Conservation (phyloP, 2,888 invertebrate genomes). For the Spatulosminthurus flaviceps region DNA sequence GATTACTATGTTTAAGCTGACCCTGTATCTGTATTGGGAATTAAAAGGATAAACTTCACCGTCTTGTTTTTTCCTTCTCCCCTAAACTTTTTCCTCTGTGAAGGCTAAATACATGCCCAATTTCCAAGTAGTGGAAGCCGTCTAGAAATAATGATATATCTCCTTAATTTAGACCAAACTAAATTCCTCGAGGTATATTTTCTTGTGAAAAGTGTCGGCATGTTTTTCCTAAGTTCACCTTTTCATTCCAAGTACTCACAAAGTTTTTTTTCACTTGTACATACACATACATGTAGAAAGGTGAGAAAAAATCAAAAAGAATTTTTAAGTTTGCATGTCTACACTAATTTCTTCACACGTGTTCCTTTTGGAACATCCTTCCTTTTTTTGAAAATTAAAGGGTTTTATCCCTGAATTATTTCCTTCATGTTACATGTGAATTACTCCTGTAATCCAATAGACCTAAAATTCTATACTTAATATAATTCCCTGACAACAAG, state of each 20-base stretch:
- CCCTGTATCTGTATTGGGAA: constrained; percentile 7
- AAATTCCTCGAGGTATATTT: constrained; percentile 8
- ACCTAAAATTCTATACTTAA: too few relatives aligned
- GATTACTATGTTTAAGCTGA: background rate
- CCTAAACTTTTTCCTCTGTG: too few relatives aligned
- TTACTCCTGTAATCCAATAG: too few relatives aligned
- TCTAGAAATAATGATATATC: background rate
- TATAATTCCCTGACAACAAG: too few relatives aligned
- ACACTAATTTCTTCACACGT: constrained; percentile 1
- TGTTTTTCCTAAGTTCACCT: too few relatives aligned
- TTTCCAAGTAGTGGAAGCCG: constrained; percentile 4
- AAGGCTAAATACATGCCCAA: constrained; percentile 6
- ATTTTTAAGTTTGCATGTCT: background rate
- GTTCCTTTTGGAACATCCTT: background rate
- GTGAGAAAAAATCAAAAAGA: background rate
- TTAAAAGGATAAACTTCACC: background rate
- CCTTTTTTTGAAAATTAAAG: background rate
- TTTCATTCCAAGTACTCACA: too few relatives aligned
- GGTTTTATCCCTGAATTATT: too few relatives aligned
- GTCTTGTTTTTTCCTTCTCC: constrained; percentile 10
- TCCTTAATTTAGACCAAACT: background rate
- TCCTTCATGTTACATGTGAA: too few relatives aligned
- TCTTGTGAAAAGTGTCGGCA: background rate
- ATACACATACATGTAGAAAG: too few relatives aligned
- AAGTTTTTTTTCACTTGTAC: too few relatives aligned